Conservation (phyloP, 23 tunicate genomes). For the Trididemnum miniatum region DNA sequence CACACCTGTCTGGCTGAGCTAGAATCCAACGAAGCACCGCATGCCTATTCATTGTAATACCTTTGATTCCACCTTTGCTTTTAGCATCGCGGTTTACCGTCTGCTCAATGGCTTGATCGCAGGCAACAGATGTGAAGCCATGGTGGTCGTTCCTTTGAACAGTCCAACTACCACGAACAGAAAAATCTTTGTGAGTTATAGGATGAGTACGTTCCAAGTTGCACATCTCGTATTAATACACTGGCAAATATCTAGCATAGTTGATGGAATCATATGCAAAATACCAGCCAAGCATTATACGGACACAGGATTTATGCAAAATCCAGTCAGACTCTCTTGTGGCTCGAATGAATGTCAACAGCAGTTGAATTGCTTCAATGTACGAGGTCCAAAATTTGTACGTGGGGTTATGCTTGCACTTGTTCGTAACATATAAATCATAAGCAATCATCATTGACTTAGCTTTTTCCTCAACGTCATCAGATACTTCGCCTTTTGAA, state of each 20-base stretch:
- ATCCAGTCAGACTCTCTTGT: conserved; percentile 9
- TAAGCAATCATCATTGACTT: background rate
- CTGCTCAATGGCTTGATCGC: conserved; percentile 4
- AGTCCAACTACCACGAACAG: background rate
- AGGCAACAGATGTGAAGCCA: background rate
- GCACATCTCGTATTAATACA: background rate
- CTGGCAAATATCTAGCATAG: conserved; percentile 23
- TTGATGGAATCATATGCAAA: background rate
- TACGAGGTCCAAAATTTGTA: conserved; percentile 5
- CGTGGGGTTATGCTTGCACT: background rate
- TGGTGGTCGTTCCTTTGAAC: background rate
- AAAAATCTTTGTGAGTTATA: background rate
- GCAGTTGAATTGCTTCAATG: background rate
- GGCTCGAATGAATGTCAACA: background rate
- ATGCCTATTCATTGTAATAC: background rate
- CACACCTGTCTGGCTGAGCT: background rate
- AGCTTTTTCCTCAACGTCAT: background rate
- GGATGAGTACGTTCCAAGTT: conserved; percentile 2
- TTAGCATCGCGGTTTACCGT: background rate
- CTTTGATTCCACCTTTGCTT: conserved; percentile 5
- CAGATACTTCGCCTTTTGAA: background rate
- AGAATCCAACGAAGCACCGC: background rate
- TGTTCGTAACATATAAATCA: background rate
- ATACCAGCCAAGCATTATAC: background rate
- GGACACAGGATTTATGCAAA: background rate